Conservation (phyloP, 1,140 invertebrate genomes). For the Zaprionus lachaisei region DNA sequence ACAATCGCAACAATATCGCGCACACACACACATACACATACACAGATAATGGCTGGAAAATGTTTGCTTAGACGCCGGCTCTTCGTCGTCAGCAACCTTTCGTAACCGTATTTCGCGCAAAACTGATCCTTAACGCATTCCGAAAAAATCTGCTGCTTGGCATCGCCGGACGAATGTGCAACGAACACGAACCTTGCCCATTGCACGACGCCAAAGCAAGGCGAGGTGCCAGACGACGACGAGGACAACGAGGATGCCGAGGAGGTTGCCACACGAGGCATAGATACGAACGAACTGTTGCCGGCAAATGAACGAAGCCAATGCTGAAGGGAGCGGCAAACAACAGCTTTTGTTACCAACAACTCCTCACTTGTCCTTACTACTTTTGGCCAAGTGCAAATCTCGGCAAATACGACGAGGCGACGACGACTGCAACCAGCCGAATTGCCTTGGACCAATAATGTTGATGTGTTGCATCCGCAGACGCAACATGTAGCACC, state of each 20-base stretch:
- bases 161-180: conserved; percentile 69
- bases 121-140: conserved; percentile 84
- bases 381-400: conserved; percentile 56
- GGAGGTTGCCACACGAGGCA: conserved; percentile 16
- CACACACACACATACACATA: conserved; percentile 40
- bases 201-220: conserved; percentile 57
- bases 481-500: conserved; percentile 33
- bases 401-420: conserved; percentile 53
- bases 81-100: conserved; percentile 78
- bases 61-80: conserved; percentile 70
- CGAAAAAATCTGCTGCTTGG: conserved; percentile 72
- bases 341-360: conserved; percentile 48
- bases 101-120: conserved; percentile 84
- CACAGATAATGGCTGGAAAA: conserved; percentile 43
- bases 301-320: conserved; percentile 63
- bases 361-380: conserved; percentile 38
- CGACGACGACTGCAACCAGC: conserved; percentile 40
- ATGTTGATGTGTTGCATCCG: conserved; percentile 40
- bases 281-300: conserved; percentile 30
- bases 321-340: conserved; percentile 34
- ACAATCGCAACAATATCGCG: conserved; percentile 31
- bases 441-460: conserved; percentile 41
- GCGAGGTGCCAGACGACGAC: conserved; percentile 9
- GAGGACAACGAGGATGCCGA: conserved; percentile 29
- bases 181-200: conserved; percentile 73